Base-by-base conservation (phyloP, 1,140 invertebrate genomes). In the Lasaia peninsularis region DNA sequence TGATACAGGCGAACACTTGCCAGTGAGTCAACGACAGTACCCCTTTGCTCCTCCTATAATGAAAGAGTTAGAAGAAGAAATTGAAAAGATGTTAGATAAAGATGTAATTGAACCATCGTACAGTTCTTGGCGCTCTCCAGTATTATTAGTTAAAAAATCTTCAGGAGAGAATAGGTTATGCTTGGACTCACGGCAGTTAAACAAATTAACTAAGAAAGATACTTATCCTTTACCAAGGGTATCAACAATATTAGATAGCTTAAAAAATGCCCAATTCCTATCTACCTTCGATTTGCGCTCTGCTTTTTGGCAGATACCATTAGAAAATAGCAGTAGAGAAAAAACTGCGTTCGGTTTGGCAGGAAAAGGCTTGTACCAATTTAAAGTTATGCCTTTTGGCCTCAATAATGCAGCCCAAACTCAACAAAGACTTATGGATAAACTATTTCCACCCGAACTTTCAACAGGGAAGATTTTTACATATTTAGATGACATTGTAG, bases 401-500 rank as follows among this genome's bases (percentile, higher is more conserved):
- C 48, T 84, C 14, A 53, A 53, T 9, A 73, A 63, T 51, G 69
- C 69, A 1, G 56, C 65, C 6, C 58, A 60, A 28, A 57, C 62
- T 9, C 60, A 65, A 53, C 66, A 72, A 37, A 50, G 69, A 10
- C 57, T 76, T 28, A 73, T 80, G 52, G 78, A 80, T 55, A 21
- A 35, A 10, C 35, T 60, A 34, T 60, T 60, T 54, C 52, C 53
- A 35, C 37, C 11, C 1, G 62, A 69, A 52, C 24, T 24, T 24
- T 24, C 24, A 24, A 58, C 73, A 40, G 61, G 55, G 9, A 69
- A 65, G 28, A 60, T 69, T 10, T 72, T 49, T 31, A 53, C 52
- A 0, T 82, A 80, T 54, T 37, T 83, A 24, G 79, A 86, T 61
- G 73, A 86, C 28, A 71, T 84, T n/a, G 67, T 84, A 0, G 70